Conservation (phyloP, 2,888 invertebrate genomes). For the Acleris cristana region DNA sequence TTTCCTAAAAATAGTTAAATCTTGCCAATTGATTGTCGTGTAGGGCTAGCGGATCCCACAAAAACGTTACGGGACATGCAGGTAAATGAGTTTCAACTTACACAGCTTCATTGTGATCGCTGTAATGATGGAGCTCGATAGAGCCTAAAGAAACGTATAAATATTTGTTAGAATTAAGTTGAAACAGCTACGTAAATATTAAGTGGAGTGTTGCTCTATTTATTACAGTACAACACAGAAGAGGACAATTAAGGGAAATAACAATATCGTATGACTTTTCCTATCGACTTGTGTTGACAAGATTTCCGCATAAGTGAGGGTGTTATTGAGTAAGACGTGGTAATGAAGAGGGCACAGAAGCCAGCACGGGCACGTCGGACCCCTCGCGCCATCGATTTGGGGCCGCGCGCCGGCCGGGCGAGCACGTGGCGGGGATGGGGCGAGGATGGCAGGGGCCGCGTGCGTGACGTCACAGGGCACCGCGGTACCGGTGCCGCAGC, state of each 20-base stretch:
- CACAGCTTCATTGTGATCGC: constrained; percentile 28
- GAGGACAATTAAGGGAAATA: too few species aligned
- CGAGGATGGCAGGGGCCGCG: constrained; percentile 41
- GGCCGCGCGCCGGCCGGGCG: constrained; percentile 47
- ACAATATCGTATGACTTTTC: too few species aligned
- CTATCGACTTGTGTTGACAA: too few species aligned
- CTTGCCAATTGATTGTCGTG: constrained; percentile 6
- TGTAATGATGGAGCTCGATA: constrained; percentile 43
- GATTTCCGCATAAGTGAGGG: constrained; percentile 25
- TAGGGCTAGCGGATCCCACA: constrained; percentile 34
- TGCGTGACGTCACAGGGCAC: constrained; percentile 61
- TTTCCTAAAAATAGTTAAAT: background rate
- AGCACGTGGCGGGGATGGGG: constrained; percentile 47
- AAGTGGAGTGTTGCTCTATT: too few species aligned
- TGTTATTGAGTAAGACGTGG: constrained; percentile 33
- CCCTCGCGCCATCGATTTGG: constrained; percentile 52
- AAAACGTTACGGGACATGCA: constrained; percentile 37
- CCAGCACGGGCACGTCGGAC: constrained; percentile 41
- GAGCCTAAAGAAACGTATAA: constrained; percentile 44
- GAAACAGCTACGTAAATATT: too few species aligned
- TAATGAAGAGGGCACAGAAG: constrained; percentile 36
- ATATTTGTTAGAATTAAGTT: constrained; percentile 35
- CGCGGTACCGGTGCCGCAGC: constrained; percentile 54
- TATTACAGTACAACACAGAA: too few species aligned
- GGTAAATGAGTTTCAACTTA: constrained; percentile 38